Base-by-base conservation (phyloP, 2,888 invertebrate species). In the Chymomyza caudatula region DNA sequence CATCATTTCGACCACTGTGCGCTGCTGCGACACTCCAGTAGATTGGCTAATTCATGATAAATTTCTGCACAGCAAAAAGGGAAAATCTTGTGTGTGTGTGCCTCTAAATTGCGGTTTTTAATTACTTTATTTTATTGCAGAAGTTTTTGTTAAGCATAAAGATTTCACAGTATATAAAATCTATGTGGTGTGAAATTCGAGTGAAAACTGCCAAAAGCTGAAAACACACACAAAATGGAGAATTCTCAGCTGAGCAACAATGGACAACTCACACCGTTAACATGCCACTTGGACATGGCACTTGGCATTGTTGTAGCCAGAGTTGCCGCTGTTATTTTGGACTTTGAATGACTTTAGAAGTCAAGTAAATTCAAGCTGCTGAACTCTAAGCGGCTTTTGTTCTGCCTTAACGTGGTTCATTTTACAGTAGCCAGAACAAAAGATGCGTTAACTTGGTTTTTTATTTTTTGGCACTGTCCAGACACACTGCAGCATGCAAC, bases 101-200 rank as follows among this genome's bases (percentile, higher is more conserved):
- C 54, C 57, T 65, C 51, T 54, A 69, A 69, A 58, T 79, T 81
- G 83, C 69, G 83, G 87, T 78, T 83, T 83, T 86, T 83, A 83
- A 83, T 83, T 83, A 83, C 87, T 83, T 83, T 81, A 84, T 87
- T 86, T 83, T 87, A 82, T 87, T 87, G 76, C 78, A 67, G 67
- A 82, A 82, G 84, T 82, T 82, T 78, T 75, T 66, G 65, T 64
- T 25, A 13, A 19, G 51, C 55, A 13, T 42, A 61, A 76, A 82
- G 67, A 87, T 83, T 86, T 84, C 74, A 76, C 81, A 83, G 87
- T 72, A 87, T 76, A 76, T 87, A 83, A 83, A 86, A 81, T 86
- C 80, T 72, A 72, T 83, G 87, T 77, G 77, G 87, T 85, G 87
- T 86, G 87, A 85, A 87, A 77, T 79, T 72, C 19, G 17, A 57